Evolutionary conservation across 2,888 invertebrate species (phyloP), one percentile per base, ranked within the genome.

Genomic region (Aspidapion aeneum): DNA sequence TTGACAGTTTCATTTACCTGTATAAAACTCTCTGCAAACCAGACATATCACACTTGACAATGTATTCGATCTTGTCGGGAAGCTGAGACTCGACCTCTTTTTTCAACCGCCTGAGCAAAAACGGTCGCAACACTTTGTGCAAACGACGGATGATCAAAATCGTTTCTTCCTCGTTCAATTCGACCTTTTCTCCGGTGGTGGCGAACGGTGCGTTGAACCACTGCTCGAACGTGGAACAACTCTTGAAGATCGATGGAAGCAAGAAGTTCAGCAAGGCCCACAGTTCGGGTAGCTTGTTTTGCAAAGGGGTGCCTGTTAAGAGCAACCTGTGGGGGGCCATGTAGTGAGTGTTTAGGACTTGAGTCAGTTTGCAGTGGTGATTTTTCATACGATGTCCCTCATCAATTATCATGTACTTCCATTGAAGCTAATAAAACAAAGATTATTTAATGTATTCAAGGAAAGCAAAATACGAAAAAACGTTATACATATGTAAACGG

Each of bases 121-220:
- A 99, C 1, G 99, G 99, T 61, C 99, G 90, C 70, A 99, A 82
- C 51, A 98, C 98, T 86, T 99, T 99, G 82, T 99, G 99, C 75
- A 99, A 83, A 87, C 99, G 98, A 68, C 99, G 92, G 81, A 99
- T 99, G 78, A 99, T 99, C 76, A 99, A 87, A 83, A 99, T 95
- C 0, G 98, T 98, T 86, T 99, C 99, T 86, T 99, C 99, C 79
- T 98, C 97, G 77, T 99, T 99, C 73, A 99, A 78, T 79, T 99
- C 99, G 63, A 98, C 96, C 83, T 95, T 95, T 82, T 99, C 99
- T 60, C 98, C 98, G 2, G 98, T 98, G 19, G 97, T 98, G 7
- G 98, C 98, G 78, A 99, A 99, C 0, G 99, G 99, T 18, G 99
- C 98, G 80, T 99, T 99, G 82, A 99, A 99, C 98, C 99, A 99